These are phyloP conservation scores for Agrypnia vestita DNA, from an alignment of 1,140 invertebrate genomes.

Conservation along the genomic window DNA sequence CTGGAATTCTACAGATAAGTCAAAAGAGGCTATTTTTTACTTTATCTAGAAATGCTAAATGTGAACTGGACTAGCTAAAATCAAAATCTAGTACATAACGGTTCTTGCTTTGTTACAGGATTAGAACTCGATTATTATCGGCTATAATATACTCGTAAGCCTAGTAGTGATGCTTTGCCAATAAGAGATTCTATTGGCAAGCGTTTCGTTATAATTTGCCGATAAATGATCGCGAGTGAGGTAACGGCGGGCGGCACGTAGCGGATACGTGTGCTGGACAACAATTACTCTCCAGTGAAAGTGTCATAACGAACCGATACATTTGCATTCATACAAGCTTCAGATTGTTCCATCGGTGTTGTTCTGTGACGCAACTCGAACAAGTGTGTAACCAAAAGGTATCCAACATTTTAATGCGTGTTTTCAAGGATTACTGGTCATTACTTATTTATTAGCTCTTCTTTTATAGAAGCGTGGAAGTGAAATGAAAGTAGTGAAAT, in stretches of 20 bases:
- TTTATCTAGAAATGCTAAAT: too few relatives aligned
- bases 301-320: slow-evolving; percentile 37
- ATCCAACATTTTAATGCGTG: not conserved
- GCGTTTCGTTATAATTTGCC: slow-evolving; percentile 13
- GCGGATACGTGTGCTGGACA: slow-evolving; percentile 28
- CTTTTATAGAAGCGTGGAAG: too few relatives aligned
- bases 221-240: slow-evolving; percentile 33
- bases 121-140: too few relatives aligned
- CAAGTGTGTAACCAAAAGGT: not conserved
- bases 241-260: slow-evolving; percentile 16
- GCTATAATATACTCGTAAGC: too few relatives aligned
- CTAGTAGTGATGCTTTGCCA: slow-evolving; percentile 15
- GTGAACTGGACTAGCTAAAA: too few relatives aligned
- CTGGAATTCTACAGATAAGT: too few relatives aligned
- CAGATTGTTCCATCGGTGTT: slow-evolving; percentile 10
- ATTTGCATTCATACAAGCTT: slow-evolving; percentile 23
- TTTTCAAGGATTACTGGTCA: too few relatives aligned
- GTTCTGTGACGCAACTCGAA: slow-evolving; percentile 9
- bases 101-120: too few relatives aligned
- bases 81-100: too few relatives aligned
- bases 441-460: too few relatives aligned
- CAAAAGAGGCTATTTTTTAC: too few relatives aligned
- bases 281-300: slow-evolving; percentile 36
- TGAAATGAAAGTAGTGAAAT: too few relatives aligned
- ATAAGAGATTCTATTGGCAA: slow-evolving; percentile 30